Percentiles rank a stretch among this genome's conserved stretches.
These are phyloP conservation scores for Ceratotherium simum DNA, from an alignment of 2,113 vertebrate genomes.

Conservation along the genomic window DNA sequence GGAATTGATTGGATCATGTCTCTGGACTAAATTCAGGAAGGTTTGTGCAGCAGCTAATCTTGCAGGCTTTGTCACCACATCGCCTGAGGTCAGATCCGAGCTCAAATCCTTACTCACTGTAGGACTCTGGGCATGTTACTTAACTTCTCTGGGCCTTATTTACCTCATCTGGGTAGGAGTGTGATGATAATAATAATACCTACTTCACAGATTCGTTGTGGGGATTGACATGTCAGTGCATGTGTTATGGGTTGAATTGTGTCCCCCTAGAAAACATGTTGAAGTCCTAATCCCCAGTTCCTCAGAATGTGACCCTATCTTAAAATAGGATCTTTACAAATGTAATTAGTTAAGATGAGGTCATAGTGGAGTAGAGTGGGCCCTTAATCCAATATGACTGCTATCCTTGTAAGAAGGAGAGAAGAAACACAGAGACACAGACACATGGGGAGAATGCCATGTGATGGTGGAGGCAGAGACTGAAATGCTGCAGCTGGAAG, in stretches of 20 bases:
- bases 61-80: not conserved
- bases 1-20: not conserved
- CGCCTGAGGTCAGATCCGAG: not conserved
- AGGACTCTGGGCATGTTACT: not conserved
- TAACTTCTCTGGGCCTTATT: not conserved
- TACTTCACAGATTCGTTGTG: not conserved
- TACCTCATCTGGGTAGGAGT: not conserved
- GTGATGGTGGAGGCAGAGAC: not conserved
- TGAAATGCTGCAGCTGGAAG: fast-evolving
- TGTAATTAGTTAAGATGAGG: not conserved
- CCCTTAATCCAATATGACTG: not conserved
- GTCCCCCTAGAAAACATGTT: not conserved
- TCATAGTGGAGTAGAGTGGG: not conserved
- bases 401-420: not conserved
- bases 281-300: not conserved
- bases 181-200: not conserved
- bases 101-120: not conserved
- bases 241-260: not conserved
- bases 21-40: not conserved
- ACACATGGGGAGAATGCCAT: too few relatives aligned
- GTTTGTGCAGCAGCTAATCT: not conserved
- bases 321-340: not conserved
- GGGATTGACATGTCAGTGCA: not conserved
- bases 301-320: not conserved
- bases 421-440: not conserved